Base-by-base conservation (phyloP, 2,797 vertebrate genomes). In the Chaetodon trifasciatus region DNA sequence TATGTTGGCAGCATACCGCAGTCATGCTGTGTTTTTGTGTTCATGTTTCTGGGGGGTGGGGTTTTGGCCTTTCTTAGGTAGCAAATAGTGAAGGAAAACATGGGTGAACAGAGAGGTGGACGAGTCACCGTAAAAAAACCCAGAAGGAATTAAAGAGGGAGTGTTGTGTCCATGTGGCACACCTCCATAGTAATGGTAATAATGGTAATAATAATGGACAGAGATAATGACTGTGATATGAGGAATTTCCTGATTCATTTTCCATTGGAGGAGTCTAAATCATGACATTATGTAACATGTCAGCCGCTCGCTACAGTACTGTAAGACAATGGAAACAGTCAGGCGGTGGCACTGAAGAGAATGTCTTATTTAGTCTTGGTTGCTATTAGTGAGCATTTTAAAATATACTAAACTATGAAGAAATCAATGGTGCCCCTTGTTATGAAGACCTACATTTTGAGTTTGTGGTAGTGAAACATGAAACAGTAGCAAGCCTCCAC, bases 401-500 rank as follows among this genome's bases (percentile, higher is more conserved):
- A 42, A 56, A 39, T 5, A 19, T 13, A 44, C 5, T 28, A 32
- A 79, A 37, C 37, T 37, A 21, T 78, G 15, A 57, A 21, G 73
- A 62, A 83, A 73, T 78, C 49, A 50, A 6, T n/a, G n/a, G 55
- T 60, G 50, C 50, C 49, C 50, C 70, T 74, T 57, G 53, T 46
- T 39, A 21, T 58, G 13, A 65, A 77, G 32, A 73, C 23, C 3
- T 9, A 24, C 1, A 69, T 70, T 66, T 67, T 71, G 12, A 46
- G 21, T 78, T 80, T 88, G 61, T 74, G 50, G 40, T 66, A 37
- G 64, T 44, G 56, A 76, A 78, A 85, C 71, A 78, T 83, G 77
- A 81, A 91, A 86, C 82, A 83, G 88, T 79, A 89, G 79, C 86
- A 81, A 17, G 5, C 61, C 84, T 90, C 81, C 65, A 75, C 80